Base-by-base conservation (phyloP, 2,797 vertebrate species). In the Xiphophorus birchmanni region DNA sequence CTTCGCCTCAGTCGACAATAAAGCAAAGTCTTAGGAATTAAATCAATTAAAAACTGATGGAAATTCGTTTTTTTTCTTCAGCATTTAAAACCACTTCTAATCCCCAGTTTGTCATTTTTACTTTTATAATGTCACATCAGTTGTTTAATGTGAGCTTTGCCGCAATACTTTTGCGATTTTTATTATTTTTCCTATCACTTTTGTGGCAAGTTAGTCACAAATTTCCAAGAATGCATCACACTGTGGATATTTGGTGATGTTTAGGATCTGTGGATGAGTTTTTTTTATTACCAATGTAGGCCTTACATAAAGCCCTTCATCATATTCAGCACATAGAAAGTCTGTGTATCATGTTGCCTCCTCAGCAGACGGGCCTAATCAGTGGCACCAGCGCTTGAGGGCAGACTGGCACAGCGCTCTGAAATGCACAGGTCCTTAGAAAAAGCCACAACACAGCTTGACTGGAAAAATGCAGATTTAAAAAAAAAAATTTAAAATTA, bases 361-460 rank as follows among this genome's bases (percentile, higher is more conserved):
- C 60, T 87, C 52, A 77, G 87, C 79, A 90, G 86, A 92, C 80
- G 0, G 86, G 83, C 26, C 58, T 79, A 73, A 92, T 88, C 83
- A 89, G 83, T 74, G 80, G 85, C 88, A 77, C 86, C 81, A 65
- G 79, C 74, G 79, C 58, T 83, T 83, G 80, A 58, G 82, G 88
- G 73, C 26, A 88, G 80, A 82, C 87, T 89, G 83, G 82, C 72
- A 42, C 29, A 44, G 65, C 65, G 26, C 52, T 76, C n/a, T 67
- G 71, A 88, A 80, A 60, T 83, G 44, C 71, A 56, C 74, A 47
- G 79, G 78, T 80, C 65, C 13, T 3, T 42, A 58, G 23, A 4
- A 79, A 87, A 84, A 92, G 47, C 86, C 83, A 82, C 80, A 87
- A 83, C 42, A 87, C 75, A 83, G 73, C 47, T 48, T 21, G 7